Percentiles rank a stretch among this genome's conserved stretches.
Evolutionary conservation across 2,888 invertebrate genomes (phyloP).

Genomic region (Oithona nana): DNA sequence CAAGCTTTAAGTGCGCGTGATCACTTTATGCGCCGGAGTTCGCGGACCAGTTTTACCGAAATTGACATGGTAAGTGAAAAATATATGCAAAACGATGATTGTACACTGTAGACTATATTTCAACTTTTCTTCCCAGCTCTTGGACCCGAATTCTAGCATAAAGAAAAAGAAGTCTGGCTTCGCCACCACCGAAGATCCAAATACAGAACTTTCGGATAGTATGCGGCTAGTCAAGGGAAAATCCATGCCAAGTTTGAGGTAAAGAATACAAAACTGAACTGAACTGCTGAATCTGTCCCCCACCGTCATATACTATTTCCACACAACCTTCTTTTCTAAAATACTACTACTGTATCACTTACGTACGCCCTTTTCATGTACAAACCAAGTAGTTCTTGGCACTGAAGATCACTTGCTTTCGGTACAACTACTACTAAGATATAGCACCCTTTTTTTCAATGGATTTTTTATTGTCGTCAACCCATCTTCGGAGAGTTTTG

Average conservation of each 20-base stretch:
- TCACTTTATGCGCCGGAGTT: constrained; percentile 12
- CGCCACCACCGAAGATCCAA: constrained; percentile 43
- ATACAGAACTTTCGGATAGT: constrained; percentile 23
- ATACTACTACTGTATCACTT: too few relatives aligned
- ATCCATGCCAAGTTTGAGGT: constrained; percentile 91
- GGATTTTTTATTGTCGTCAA: too few relatives aligned
- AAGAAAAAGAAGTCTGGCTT: not conserved
- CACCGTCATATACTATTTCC: not conserved
- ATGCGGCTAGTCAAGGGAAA: constrained; percentile 67
- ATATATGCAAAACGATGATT: too few relatives aligned
- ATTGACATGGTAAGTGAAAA: too few relatives aligned
- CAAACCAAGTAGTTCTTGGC: too few relatives aligned
- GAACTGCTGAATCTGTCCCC: too few relatives aligned
- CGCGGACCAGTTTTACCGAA: constrained; percentile 11
- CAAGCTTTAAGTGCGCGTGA: not conserved
- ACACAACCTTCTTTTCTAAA: constrained; percentile 1
- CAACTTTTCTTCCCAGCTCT: not conserved
- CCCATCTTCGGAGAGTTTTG: too few relatives aligned
- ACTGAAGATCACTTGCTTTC: too few relatives aligned
- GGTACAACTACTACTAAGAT: too few relatives aligned
- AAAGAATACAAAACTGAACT: too few relatives aligned
- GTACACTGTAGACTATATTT: not conserved
- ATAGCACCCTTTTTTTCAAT: too few relatives aligned
- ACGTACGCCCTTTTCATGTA: too few relatives aligned
- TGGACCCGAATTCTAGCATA: not conserved